Percentiles rank a stretch among this genome's conserved stretches.
phyloP scores from a whole-genome alignment of 2,888 invertebrate species.

The Spisula solida region DNA sequence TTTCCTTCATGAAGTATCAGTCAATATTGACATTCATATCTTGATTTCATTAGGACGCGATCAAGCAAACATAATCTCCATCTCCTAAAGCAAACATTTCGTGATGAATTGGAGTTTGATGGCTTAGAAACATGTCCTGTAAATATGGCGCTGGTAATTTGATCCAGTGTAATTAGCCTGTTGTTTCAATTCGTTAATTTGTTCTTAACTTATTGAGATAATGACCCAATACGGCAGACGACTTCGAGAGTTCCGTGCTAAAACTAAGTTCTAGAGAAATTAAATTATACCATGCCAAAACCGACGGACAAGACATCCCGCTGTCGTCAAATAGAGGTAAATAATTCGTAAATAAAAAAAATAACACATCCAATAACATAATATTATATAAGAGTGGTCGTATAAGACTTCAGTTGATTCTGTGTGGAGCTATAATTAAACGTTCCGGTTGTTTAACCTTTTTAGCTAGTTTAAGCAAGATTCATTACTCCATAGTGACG shows the following conservation, averaged over 20 bases:
- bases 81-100: neutral
- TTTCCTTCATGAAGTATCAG: neutral
- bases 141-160: neutral
- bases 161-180: neutral
- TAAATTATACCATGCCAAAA: neutral
- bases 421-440: no score
- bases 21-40: constrained; percentile 8
- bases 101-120: neutral
- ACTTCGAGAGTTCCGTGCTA: neutral
- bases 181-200: constrained; percentile 13
- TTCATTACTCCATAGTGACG: no score
- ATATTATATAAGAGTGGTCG: no score
- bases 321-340: no score
- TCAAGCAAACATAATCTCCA: constrained; percentile 1
- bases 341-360: no score
- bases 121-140: neutral
- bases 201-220: neutral
- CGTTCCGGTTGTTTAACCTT: no score
- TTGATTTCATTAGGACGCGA: constrained; percentile 13
- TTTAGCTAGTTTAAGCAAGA: no score
- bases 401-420: no score
- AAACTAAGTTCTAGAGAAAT: neutral
- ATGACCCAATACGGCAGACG: neutral
- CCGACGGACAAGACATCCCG: no score
- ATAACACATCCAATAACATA: no score